Base-by-base conservation (phyloP, 2,888 invertebrate species). In the Agapetus fuscipes region DNA sequence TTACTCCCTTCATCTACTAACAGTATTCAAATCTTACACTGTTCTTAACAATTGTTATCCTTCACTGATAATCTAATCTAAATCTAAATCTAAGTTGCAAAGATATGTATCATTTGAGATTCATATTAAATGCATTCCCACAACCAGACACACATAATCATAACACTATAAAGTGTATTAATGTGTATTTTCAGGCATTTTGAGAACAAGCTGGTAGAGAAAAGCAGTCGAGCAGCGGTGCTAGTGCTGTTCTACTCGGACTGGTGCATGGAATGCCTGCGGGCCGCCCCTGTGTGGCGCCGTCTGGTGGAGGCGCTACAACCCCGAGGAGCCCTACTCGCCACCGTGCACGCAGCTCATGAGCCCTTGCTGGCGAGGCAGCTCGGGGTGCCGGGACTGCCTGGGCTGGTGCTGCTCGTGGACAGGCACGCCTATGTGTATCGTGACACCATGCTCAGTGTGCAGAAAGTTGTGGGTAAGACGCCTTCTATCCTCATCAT, bases 251-350 rank as follows among this genome's bases (percentile, higher is more conserved):
- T 91, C 60, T 96, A 93, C 62, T 84, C 88, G 5, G 94, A 95
- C 61, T 93, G 90, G 85, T 96, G 95, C 58, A 88, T 91, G 60
- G 80, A 87, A 33, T 96, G 95, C 59, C 78, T 90, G 47, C 83
- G 81, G 53, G 80, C 85, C n/a, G 89, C 91, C 31, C 83, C 83
- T 1, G 76, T 86, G 7, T 89, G 93, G 77, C 74, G 87, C 34
- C 77, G 86, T 47, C 68, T 95, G 35, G 81, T 89, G 28, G 86
- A 89, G 52, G 85, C 93, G 30, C 63, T 95, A 37, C 87, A 90
- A 56, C 87, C 87, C 0, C 58, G 84, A 26, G 95, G 95, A 49
- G 75, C 88, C 38, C 79, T 80, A 43, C 73, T 89, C 60, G 86
- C 80, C 1, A 86, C 88, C 1, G 78, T 87, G 20, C 90, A 95